Percentiles rank a stretch among this genome's conserved stretches.
Conservation (phyloP, 2,113 vertebrate genomes). For the Poeciliopsis turrubarensis region DNA sequence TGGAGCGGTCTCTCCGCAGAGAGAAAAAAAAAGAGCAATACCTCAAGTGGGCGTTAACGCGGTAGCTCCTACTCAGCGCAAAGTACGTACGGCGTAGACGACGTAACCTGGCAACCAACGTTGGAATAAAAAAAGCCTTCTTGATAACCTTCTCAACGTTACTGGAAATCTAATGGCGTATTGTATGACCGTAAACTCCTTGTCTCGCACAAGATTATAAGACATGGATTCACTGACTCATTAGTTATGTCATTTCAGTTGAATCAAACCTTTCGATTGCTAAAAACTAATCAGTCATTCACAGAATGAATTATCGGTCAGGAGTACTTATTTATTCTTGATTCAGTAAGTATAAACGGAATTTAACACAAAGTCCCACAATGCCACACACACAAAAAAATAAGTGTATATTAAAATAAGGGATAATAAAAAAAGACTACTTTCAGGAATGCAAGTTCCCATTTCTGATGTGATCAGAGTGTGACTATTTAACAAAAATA, state of each 20-base stretch:
- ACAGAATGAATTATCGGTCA: background rate
- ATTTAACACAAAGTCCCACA: no score
- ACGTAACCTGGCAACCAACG: conserved; percentile 25
- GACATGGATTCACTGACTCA: background rate
- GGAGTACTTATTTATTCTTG: no score
- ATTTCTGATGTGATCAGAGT: no score
- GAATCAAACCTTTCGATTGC: background rate
- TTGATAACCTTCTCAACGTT: background rate
- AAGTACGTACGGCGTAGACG: background rate
- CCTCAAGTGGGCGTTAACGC: conserved; percentile 69
- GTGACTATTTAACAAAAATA: no score
- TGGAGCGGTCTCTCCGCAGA: conserved; percentile 55
- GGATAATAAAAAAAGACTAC: no score
- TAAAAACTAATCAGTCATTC: background rate
- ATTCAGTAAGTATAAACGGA: no score
- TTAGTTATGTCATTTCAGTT: no score
- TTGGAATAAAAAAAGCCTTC: background rate
- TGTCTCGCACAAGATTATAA: background rate
- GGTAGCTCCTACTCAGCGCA: background rate
- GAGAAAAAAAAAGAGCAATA: conserved; percentile 43
- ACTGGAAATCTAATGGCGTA: background rate
- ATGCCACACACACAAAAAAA: no score
- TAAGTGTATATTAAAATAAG: no score
- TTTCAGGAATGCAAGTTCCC: no score
- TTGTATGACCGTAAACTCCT: background rate